phyloP scores from a whole-genome alignment of 2,888 invertebrate species.

The Alloplasta piceator region DNA sequence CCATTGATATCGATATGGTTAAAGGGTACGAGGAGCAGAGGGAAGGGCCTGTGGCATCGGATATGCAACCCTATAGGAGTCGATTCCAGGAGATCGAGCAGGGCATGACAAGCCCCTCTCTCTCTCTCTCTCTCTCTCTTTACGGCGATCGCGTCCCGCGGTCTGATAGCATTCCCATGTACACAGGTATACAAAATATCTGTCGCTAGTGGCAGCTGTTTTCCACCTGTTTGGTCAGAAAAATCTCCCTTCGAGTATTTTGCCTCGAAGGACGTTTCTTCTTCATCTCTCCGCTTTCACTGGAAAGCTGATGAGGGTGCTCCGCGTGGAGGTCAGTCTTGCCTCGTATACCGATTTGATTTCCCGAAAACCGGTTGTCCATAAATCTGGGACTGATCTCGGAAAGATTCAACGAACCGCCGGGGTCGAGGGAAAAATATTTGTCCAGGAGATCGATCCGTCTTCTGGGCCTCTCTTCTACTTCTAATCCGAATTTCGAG shows the following conservation, averaged over 20 bases:
- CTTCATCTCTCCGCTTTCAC: slow-evolving; percentile 3
- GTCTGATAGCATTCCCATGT: slow-evolving; percentile 55
- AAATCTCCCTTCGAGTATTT: slow-evolving; percentile 44
- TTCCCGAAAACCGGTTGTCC: slow-evolving; percentile 46
- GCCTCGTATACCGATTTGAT: slow-evolving; percentile 46
- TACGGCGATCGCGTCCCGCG: slow-evolving; percentile 28
- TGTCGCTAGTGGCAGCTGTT: slow-evolving; percentile 58
- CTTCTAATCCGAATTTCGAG: not conserved
- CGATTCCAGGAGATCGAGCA: slow-evolving; percentile 56
- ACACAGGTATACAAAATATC: slow-evolving; percentile 36
- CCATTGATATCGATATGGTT: no score
- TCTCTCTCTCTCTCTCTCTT: no score
- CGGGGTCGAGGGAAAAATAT: not conserved
- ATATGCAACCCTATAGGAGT: slow-evolving; percentile 33
- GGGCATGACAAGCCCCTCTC: slow-evolving; percentile 45
- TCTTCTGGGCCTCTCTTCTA: not conserved
- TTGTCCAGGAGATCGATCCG: not conserved
- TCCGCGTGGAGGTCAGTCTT: not conserved
- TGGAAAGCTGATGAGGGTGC: slow-evolving; percentile 16
- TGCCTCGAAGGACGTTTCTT: slow-evolving; percentile 8
- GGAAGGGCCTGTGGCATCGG: slow-evolving; percentile 27
- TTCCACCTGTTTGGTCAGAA: slow-evolving; percentile 64
- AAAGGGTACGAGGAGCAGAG: not conserved
- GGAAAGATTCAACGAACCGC: slow-evolving; percentile 44
- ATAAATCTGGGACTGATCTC: slow-evolving; percentile 59